A percentile compares a stretch with the other conserved stretches of the same genome.
phyloP scores from a whole-genome alignment of 2,113 vertebrate species.

The Hystrix brachyura region DNA sequence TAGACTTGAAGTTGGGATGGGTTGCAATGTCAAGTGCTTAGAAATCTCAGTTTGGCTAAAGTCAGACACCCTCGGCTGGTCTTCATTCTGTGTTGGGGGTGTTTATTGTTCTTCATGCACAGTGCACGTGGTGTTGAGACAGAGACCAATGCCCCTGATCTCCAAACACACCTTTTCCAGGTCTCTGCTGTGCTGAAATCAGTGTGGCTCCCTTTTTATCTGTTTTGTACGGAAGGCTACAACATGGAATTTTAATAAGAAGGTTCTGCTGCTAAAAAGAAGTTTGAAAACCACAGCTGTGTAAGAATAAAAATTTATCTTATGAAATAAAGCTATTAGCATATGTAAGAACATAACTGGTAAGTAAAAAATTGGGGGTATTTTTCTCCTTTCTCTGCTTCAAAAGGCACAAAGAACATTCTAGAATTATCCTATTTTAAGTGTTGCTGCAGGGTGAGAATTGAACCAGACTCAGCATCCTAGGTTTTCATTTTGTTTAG shows the following conservation, averaged over 20 bases:
- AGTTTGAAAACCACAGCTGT: conserved; percentile 19
- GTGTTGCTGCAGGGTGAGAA: not conserved
- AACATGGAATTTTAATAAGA: conserved; percentile 32
- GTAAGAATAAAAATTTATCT: conserved; percentile 5
- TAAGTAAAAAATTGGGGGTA: not conserved
- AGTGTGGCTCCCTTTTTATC: not conserved
- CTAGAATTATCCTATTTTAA: not conserved
- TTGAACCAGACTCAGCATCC: not conserved
- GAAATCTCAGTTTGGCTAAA: not conserved
- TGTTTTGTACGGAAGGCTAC: not conserved
- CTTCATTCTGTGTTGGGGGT: not conserved
- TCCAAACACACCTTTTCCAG: not conserved
- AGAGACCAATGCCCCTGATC: not conserved
- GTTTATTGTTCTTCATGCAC: not conserved
- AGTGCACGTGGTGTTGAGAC: not conserved
- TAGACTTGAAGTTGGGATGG: not conserved
- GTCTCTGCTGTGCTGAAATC: not conserved
- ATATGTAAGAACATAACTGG: not conserved
- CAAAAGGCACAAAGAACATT: conserved; percentile 10
- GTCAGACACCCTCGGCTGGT: not conserved
- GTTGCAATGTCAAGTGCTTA: not conserved
- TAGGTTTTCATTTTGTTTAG: conserved; percentile 26
- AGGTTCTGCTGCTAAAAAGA: not conserved
- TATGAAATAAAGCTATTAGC: conserved; percentile 31
- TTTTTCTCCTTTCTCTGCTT: conserved; percentile 26